phyloP scores from a whole-genome alignment of 37 sponge, comb jelly and placozoan species.

The Hexactinellida sp. region DNA sequence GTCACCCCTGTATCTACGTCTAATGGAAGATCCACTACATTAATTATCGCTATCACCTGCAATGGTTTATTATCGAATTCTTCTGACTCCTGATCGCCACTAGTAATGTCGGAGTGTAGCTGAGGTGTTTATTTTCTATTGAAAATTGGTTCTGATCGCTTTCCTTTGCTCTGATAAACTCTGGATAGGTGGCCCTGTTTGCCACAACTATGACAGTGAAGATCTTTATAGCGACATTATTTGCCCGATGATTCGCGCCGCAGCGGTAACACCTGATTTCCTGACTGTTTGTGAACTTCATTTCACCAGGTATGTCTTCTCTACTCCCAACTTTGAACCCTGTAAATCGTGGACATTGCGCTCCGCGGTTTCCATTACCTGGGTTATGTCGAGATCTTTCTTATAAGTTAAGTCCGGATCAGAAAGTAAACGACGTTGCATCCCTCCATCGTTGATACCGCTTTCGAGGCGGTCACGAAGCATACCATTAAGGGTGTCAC shows the following conservation, averaged over 20 bases:
- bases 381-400: slow-evolving; percentile 23
- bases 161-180: too few relatives aligned
- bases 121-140: not conserved
- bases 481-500: slow-evolving; percentile 24
- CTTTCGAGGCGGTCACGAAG: slow-evolving; percentile 33
- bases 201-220: slow-evolving; percentile 22
- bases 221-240: slow-evolving; percentile 19
- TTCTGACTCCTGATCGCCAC: not conserved
- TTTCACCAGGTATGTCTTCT: not conserved
- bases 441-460: not conserved
- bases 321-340: not conserved
- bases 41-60: too few relatives aligned
- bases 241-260: not conserved
- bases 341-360: slow-evolving; percentile 4
- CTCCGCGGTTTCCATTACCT: slow-evolving; percentile 26
- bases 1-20: not conserved
- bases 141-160: not conserved
- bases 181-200: slow-evolving; percentile 24
- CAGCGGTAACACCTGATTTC: slow-evolving; percentile 1
- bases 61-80: too few relatives aligned
- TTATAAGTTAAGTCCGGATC: slow-evolving; percentile 23
- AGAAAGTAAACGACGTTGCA: slow-evolving; percentile 22
- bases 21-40: too few relatives aligned
- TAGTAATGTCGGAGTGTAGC: not conserved
- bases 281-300: not conserved